A percentile compares a stretch with the other conserved stretches of the same genome.
Conservation (phyloP, 2,113 vertebrate species). For the Trogon melanurus region DNA sequence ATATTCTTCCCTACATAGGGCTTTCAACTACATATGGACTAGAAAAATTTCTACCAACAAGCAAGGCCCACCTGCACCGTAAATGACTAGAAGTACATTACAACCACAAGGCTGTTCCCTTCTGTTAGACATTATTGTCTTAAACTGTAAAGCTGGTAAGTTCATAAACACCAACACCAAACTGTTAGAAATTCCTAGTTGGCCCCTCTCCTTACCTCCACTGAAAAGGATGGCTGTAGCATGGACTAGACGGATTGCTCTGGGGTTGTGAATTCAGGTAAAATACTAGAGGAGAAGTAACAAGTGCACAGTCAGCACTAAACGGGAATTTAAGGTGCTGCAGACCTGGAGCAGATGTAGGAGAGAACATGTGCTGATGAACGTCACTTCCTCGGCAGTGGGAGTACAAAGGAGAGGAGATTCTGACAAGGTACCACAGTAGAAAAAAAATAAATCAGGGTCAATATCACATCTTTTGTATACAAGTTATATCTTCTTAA, state of each 20-base stretch:
- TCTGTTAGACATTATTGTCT: slow-evolving; percentile 8
- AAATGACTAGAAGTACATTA: background rate
- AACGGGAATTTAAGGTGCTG: slow-evolving; percentile 78
- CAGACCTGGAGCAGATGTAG: slow-evolving; percentile 80
- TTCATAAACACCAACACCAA: background rate
- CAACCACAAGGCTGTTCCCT: background rate
- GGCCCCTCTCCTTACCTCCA: slow-evolving; percentile 90
- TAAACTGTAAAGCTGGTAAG: background rate
- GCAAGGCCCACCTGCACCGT: background rate
- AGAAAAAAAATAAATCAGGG: slow-evolving; percentile 44
- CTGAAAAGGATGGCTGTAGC: slow-evolving; percentile 83
- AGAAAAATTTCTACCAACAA: background rate
- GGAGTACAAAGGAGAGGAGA: slow-evolving; percentile 88
- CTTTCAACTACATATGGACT: background rate
- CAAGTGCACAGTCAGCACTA: slow-evolving; percentile 84
- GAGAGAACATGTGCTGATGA: slow-evolving; percentile 87
- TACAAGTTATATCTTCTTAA: slow-evolving; percentile 3
- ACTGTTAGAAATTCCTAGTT: background rate
- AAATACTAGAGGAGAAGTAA: slow-evolving; percentile 85
- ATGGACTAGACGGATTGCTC: slow-evolving; percentile 80
- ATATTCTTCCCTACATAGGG: background rate
- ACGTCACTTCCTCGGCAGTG: slow-evolving; percentile 91
- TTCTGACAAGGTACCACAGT: slow-evolving; percentile 83
- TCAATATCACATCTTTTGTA: slow-evolving; percentile 57
- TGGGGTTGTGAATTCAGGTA: slow-evolving; percentile 77